phyloP scores from a whole-genome alignment of 2,113 vertebrate species.

The Ceuthmochares aereus region DNA sequence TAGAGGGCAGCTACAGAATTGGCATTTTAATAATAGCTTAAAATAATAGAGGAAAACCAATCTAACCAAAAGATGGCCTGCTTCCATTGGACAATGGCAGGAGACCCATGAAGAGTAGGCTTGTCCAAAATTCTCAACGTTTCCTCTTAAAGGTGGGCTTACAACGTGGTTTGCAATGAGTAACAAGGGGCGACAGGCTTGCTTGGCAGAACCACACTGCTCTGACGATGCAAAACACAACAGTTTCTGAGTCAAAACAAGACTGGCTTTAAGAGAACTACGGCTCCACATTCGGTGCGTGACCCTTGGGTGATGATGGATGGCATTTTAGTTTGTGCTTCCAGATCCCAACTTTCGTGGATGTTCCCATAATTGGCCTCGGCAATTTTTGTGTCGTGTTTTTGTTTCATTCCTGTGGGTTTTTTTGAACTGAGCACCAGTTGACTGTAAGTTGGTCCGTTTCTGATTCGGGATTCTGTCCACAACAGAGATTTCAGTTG shows the following conservation, averaged over 20 bases:
- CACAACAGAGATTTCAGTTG: slow-evolving; percentile 27
- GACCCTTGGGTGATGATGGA: not conserved
- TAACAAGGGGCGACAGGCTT: not conserved
- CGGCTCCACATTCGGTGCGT: not conserved
- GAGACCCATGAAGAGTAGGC: not conserved
- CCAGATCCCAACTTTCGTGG: not conserved
- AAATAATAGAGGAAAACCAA: not conserved
- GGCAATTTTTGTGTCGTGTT: not conserved
- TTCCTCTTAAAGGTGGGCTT: not conserved
- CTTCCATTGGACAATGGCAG: not conserved
- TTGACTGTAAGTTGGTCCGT: slow-evolving; percentile 47
- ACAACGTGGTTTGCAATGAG: not conserved
- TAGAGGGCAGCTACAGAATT: not conserved
- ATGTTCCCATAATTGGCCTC: not conserved
- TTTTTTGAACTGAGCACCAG: slow-evolving; percentile 72
- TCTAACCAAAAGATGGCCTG: not conserved
- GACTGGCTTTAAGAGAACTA: not conserved
- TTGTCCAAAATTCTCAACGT: not conserved
- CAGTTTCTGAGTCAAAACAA: not conserved
- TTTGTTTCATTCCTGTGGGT: not conserved
- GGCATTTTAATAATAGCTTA: slow-evolving; percentile 14
- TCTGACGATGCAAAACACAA: not conserved
- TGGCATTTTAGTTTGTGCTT: slow-evolving; percentile 41
- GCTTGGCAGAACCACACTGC: not conserved
- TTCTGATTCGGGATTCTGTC: slow-evolving; percentile 44